These are phyloP conservation scores for Lordiphosa andalusiaca DNA, from an alignment of 2,888 invertebrate species.

Conservation along the genomic window DNA sequence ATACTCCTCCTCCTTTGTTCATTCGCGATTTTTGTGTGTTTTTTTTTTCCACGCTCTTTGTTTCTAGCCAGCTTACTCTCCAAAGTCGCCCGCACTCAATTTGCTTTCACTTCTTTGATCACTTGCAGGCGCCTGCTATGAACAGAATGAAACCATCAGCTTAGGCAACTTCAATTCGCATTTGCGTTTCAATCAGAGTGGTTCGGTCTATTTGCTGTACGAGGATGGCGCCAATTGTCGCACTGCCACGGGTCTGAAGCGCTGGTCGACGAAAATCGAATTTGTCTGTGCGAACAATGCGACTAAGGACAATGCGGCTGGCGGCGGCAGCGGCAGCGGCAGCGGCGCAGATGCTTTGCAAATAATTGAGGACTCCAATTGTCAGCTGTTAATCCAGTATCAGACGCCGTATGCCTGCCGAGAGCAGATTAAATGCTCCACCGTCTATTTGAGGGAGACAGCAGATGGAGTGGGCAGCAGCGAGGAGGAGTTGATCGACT, in stretches of 20 bases:
- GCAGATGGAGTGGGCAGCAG: conserved; percentile 56
- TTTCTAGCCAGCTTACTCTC: conserved; percentile 11
- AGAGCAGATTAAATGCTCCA: conserved; percentile 77
- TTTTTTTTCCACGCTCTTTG: conserved; percentile 9
- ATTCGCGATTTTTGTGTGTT: conserved; percentile 8
- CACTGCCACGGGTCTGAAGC: conserved; percentile 40
- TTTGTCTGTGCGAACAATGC: conserved; percentile 78
- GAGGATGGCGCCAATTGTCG: conserved; percentile 70
- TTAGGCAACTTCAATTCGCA: conserved; percentile 75
- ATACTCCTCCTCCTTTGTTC: conserved; percentile 6
- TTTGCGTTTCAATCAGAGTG: conserved; percentile 78
- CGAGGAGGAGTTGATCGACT: conserved; percentile 70
- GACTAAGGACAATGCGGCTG: conserved; percentile 56
- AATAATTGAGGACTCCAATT: conserved; percentile 80
- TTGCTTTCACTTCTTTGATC: conserved; percentile 27
- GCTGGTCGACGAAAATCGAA: conserved; percentile 80
- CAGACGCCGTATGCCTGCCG: conserved; percentile 79
- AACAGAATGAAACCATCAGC: conserved; percentile 68
- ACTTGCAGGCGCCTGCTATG: conserved; percentile 76
- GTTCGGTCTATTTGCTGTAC: conserved; percentile 79
- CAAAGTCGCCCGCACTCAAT: conserved; percentile 12
- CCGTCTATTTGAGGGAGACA: conserved; percentile 64
- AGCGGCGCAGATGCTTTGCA: conserved; percentile 45
- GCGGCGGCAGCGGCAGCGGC: conserved; percentile 7
- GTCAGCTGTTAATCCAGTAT: conserved; percentile 79